A percentile compares a stretch with the other conserved stretches of the same genome.
Evolutionary conservation across 2,888 invertebrate species (phyloP).

Genomic region (Empis stercorea): DNA sequence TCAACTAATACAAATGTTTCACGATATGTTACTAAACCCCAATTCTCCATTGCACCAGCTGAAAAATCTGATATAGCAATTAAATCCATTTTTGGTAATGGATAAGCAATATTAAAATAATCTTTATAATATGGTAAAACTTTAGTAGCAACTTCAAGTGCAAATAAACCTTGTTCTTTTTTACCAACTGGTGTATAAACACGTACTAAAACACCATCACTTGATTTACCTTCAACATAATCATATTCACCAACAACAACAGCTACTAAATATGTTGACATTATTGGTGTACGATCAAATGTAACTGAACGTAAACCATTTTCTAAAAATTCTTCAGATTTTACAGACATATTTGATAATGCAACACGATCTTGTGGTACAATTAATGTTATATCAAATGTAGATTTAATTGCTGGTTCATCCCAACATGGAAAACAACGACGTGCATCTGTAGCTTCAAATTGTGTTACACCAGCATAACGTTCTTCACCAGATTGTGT

Average conservation of each 20-base stretch:
- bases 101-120: conserved; percentile 90
- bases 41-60: conserved; percentile 96
- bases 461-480: conserved; percentile 83
- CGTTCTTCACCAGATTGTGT: conserved; percentile 61
- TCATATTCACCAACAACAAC: conserved; percentile 93
- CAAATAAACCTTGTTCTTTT: conserved; percentile 83
- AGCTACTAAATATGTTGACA: conserved; percentile 93
- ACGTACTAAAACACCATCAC: conserved; percentile 68
- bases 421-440: conserved; percentile 97
- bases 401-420: conserved; percentile 91
- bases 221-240: conserved; percentile 71
- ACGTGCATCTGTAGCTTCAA: conserved; percentile 81
- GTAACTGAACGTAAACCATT: conserved; percentile 41
- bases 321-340: conserved; percentile 37
- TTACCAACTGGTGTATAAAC: conserved; percentile 84
- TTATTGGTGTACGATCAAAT: conserved; percentile 77
- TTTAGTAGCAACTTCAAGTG: conserved; percentile 81
- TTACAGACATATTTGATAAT: conserved; percentile 82
- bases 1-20: conserved; percentile 87
- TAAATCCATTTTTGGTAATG: conserved; percentile 90
- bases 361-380: conserved; percentile 74
- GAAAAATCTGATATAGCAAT: conserved; percentile 94
- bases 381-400: conserved; percentile 76
- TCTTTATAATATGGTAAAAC: conserved; percentile 88
- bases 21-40: conserved; percentile 88